phyloP scores from a whole-genome alignment of 2,797 vertebrate species.

The Arctocebus calabarensis region DNA sequence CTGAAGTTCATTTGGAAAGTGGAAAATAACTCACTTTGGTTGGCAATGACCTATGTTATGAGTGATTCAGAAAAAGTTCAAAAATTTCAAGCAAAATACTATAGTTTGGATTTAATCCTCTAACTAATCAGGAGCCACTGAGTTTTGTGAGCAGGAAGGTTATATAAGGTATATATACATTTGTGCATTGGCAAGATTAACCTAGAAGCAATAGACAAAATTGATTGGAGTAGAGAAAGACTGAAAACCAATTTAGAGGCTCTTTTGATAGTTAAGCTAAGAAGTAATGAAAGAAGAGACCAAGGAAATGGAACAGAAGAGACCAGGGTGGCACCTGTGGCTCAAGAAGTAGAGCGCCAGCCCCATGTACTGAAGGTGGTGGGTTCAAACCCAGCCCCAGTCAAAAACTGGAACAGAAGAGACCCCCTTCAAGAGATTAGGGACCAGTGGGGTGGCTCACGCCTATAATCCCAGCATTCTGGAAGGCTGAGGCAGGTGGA shows the following conservation, averaged over 20 bases:
- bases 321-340: background rate
- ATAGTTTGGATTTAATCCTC: background rate
- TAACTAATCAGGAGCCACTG: slow-evolving; percentile 12
- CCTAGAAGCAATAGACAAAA: slow-evolving; percentile 49
- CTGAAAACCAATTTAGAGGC: slow-evolving; percentile 62
- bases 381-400: too few relatives aligned
- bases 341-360: too few relatives aligned
- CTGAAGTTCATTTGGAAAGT: background rate
- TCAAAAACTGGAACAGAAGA: background rate
- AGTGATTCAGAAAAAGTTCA: background rate
- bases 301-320: slow-evolving; percentile 75
- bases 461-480: too few relatives aligned
- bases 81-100: slow-evolving; percentile 4
- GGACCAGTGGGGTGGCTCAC: too few relatives aligned
- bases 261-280: slow-evolving; percentile 57
- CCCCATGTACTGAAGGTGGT: too few relatives aligned
- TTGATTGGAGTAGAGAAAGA: slow-evolving; percentile 52
- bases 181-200: slow-evolving; percentile 52
- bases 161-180: background rate
- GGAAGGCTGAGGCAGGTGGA: too few relatives aligned
- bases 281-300: slow-evolving; percentile 58
- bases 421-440: too few relatives aligned
- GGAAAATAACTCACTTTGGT: slow-evolving; percentile 17
- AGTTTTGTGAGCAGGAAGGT: background rate
- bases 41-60: background rate